Evolutionary conservation across 2,888 invertebrate genomes (phyloP), one percentile per base, ranked within the genome.

Genomic region (Branchellion lobata): DNA sequence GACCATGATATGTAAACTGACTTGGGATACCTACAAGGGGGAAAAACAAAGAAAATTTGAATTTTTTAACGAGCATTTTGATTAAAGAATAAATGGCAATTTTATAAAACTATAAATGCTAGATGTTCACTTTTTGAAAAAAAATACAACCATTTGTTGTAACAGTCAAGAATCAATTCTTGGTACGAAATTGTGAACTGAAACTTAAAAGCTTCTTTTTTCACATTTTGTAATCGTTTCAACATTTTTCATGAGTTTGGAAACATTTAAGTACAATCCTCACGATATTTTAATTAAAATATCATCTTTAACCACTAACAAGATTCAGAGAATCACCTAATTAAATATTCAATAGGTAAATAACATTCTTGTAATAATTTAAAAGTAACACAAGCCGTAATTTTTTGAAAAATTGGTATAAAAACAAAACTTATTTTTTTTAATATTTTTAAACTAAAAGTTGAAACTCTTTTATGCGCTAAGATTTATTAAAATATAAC

Each of bases 131-230:
- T 72, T 33, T 36, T 36, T 72, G 11, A 24, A 72, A 24, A 33
- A 72, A 47, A 73, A 36, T 74, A 29, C 40, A 90, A 95, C 96
- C 96, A 97, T 91, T 95, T 95, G 81, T 95, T 92, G 81, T 94
- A 93, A 83, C 94, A 94, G 89, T 96, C 95, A 82, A 98, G 90
- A 83, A 92, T 91, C 80, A 97, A 91, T 86, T 96, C 94, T 88
- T 95, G 96, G 89, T 96, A 96, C 29, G 96, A 96, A 77, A 95
- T 93, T 33, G 95, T 96, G 89, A 97, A 96, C 89, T 95, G 94
- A 89, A 96, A 98, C 90, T 97, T 98, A 82, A 96, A 95, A 78
- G 98, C 98, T 85, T 95, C 91, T 89, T 98, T 97, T 89, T 97
- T 97, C 81, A 97, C 96, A 85, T 98, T 91, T 89, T 97, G 96